Evolutionary conservation across 2,888 invertebrate species (phyloP).

Genomic region (Melolontha melolontha): DNA sequence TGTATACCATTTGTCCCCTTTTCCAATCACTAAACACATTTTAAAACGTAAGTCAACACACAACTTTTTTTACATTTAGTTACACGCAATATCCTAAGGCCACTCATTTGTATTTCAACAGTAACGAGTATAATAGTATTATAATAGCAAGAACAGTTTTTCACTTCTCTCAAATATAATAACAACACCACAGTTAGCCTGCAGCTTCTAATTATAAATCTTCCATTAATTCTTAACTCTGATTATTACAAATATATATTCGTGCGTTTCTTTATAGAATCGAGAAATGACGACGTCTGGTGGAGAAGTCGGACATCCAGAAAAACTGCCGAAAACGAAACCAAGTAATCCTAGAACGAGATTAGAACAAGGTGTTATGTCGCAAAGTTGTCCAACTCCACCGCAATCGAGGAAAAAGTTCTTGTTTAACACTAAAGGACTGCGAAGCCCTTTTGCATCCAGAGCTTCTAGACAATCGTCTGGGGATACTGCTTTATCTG

Average conservation of each 20-base stretch:
- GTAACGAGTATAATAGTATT: conserved; percentile 6
- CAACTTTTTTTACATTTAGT: conserved; percentile 1
- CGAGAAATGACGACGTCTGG: conserved; percentile 36
- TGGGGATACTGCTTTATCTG: conserved; percentile 78
- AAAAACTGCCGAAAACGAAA: conserved; percentile 72
- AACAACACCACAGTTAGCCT: too few species aligned
- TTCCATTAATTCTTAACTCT: too few species aligned
- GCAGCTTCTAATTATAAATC: too few species aligned
- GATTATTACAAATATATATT: conserved; percentile 1
- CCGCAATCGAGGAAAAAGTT: conserved; percentile 81
- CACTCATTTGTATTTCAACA: neutral
- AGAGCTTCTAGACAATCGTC: conserved; percentile 61
- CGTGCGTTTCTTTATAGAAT: conserved; percentile 46
- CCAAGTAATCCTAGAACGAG: conserved; percentile 65
- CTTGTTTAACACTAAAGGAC: conserved; percentile 84
- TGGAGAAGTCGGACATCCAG: conserved; percentile 65
- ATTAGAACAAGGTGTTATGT: conserved; percentile 69
- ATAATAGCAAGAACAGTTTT: too few species aligned
- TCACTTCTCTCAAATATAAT: too few species aligned
- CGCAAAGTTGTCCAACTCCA: conserved; percentile 85
- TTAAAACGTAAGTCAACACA: conserved; percentile 18
- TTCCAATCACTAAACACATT: conserved; percentile 11
- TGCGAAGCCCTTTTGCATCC: conserved; percentile 81
- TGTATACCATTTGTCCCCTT: conserved; percentile 7
- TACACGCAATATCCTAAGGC: conserved; percentile 4